Evolutionary conservation across 2,888 invertebrate species (phyloP).

Genomic region (Andrena trimmerana): DNA sequence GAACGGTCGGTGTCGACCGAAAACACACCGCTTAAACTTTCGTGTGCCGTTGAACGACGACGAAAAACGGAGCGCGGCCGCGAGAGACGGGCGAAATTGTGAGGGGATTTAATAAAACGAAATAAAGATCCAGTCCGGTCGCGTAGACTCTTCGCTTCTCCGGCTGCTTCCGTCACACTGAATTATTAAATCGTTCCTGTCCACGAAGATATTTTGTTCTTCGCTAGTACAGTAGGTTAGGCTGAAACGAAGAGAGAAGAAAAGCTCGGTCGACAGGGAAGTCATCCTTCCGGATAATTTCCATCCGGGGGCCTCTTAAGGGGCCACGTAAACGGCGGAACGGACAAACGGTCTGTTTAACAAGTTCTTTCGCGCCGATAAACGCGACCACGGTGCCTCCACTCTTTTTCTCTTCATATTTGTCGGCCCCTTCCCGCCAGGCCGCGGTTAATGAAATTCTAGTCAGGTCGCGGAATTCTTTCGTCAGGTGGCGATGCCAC

Average conservation of each 20-base stretch:
- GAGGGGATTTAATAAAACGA: slow-evolving; percentile 41
- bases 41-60: slow-evolving; percentile 13
- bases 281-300: slow-evolving; percentile 52
- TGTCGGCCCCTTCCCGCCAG: slow-evolving; percentile 56
- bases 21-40: slow-evolving; percentile 58
- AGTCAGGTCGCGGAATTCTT: slow-evolving; percentile 82
- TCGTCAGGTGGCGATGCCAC: slow-evolving; percentile 80
- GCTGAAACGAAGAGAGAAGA: background rate
- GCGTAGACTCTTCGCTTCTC: background rate
- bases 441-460: slow-evolving; percentile 80
- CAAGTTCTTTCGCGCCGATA: slow-evolving; percentile 75
- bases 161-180: background rate
- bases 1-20: slow-evolving; percentile 69
- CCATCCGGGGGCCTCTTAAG: slow-evolving; percentile 35
- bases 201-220: background rate
- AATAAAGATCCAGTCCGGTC: background rate
- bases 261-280: slow-evolving; percentile 15
- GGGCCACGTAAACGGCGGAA: slow-evolving; percentile 48
- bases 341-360: slow-evolving; percentile 73
- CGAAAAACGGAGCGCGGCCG: slow-evolving; percentile 18
- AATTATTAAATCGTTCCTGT: background rate
- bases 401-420: slow-evolving; percentile 66
- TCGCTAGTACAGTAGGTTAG: background rate
- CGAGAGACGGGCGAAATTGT: slow-evolving; percentile 10
- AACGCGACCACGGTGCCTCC: slow-evolving; percentile 66